These are phyloP conservation scores for Morelia viridis DNA, from an alignment of 2,797 vertebrate genomes.

Conservation along the genomic window DNA sequence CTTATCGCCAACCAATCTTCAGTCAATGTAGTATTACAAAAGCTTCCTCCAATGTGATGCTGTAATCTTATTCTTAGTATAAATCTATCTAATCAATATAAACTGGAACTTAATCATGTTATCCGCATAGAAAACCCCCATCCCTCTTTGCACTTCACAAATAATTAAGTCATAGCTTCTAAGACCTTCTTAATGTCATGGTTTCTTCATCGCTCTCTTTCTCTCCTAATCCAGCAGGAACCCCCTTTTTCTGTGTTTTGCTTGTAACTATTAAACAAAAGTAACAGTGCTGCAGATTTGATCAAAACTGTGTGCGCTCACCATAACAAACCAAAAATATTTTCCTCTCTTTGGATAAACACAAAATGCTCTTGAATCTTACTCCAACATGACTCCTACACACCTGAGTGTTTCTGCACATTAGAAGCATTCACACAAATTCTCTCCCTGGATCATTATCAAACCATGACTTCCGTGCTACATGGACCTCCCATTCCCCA, in stretches of 20 bases:
- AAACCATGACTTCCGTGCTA: background rate
- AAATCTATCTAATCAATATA: constrained; percentile 44
- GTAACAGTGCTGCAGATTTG: background rate
- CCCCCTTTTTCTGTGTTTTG: background rate
- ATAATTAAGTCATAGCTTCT: constrained; percentile 28
- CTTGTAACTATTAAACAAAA: background rate
- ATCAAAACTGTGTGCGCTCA: background rate
- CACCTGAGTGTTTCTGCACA: background rate
- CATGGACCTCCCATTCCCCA: background rate
- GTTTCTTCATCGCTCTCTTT: background rate
- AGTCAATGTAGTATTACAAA: constrained; percentile 37
- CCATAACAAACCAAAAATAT: background rate
- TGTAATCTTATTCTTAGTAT: constrained; percentile 42
- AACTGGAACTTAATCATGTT: constrained; percentile 38
- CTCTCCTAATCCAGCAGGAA: background rate
- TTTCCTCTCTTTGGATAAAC: background rate
- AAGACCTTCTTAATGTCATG: background rate
- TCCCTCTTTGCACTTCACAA: constrained; percentile 13
- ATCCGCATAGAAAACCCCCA: constrained; percentile 1
- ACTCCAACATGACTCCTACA: background rate
- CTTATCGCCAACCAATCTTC: constrained; percentile 36
- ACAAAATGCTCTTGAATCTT: background rate
- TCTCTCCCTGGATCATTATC: background rate
- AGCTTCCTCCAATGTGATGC: constrained; percentile 27
- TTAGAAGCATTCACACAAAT: background rate